These are phyloP conservation scores for Leptopilina drosophilae DNA, from an alignment of 2,888 invertebrate species.

Conservation along the genomic window DNA sequence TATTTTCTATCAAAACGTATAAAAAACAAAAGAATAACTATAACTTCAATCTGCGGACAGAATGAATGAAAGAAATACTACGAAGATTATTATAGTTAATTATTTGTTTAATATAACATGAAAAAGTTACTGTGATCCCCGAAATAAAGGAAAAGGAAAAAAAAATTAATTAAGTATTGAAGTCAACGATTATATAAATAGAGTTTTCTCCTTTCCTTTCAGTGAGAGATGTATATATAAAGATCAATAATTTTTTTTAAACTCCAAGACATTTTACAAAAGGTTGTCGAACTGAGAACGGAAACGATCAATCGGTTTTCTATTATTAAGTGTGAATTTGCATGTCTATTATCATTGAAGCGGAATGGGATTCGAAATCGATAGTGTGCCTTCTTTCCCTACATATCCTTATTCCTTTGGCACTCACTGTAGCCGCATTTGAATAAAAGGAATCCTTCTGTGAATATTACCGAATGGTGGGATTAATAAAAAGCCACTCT, in stretches of 20 bases:
- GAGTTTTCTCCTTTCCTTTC: no score
- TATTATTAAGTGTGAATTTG: conserved; percentile 52
- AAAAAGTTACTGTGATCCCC: no score
- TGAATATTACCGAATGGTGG: conserved; percentile 43
- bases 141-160: no score
- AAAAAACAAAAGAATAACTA: no score
- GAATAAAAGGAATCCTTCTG: conserved; percentile 38
- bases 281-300: not conserved
- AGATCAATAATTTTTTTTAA: not conserved
- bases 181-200: no score
- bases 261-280: not conserved
- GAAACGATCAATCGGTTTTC: conserved; percentile 42
- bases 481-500: conserved; percentile 41
- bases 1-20: no score
- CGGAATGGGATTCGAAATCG: conserved; percentile 29
- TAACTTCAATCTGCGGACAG: no score
- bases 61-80: no score
- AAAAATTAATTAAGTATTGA: no score
- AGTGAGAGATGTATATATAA: no score
- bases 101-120: no score
- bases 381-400: conserved; percentile 43
- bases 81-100: no score
- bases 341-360: conserved; percentile 52
- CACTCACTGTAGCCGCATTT: conserved; percentile 21
- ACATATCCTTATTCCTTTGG: conserved; percentile 41